These are phyloP conservation scores for Chrysodeixis includens DNA, from an alignment of 2,888 invertebrate species.

Conservation along the genomic window DNA sequence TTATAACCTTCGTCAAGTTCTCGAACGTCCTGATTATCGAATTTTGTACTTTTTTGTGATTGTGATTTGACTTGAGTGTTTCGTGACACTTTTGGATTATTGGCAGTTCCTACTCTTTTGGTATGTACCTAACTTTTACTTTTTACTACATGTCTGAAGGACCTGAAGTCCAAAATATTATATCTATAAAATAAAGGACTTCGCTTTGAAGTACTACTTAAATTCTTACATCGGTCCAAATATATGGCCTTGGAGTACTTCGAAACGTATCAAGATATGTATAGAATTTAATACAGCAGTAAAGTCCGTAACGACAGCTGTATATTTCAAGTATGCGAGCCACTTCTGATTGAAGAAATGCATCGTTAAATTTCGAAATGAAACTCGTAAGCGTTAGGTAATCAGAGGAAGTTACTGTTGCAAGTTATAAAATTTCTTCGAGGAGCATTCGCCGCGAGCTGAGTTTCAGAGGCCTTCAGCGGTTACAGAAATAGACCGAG, in stretches of 20 bases:
- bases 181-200: not conserved
- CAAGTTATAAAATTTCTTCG: conserved; percentile 77
- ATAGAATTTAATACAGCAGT: conserved; percentile 34
- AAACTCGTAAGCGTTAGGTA: conserved; percentile 71
- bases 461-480: conserved; percentile 82
- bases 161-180: not conserved
- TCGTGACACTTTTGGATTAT: conserved; percentile 79
- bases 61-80: conserved; percentile 76
- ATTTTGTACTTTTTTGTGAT: conserved; percentile 69
- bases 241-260: conserved; percentile 48
- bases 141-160: conserved; percentile 9
- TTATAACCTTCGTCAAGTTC: conserved; percentile 80
- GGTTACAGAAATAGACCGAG: conserved; percentile 84
- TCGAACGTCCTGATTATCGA: conserved; percentile 70
- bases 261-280: conserved; percentile 26
- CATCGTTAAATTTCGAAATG: conserved; percentile 49
- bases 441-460: conserved; percentile 65
- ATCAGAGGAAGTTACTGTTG: conserved; percentile 75
- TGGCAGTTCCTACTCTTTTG: conserved; percentile 59
- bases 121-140: conserved; percentile 64
- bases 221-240: conserved; percentile 31
- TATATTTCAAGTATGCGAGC: conserved; percentile 36
- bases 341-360: conserved; percentile 32
- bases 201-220: conserved; percentile 10
- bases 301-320: conserved; percentile 24